Evolutionary conservation across 92 coral and sea anemone species (phyloP).

Genomic region (Palythoa grandis): DNA sequence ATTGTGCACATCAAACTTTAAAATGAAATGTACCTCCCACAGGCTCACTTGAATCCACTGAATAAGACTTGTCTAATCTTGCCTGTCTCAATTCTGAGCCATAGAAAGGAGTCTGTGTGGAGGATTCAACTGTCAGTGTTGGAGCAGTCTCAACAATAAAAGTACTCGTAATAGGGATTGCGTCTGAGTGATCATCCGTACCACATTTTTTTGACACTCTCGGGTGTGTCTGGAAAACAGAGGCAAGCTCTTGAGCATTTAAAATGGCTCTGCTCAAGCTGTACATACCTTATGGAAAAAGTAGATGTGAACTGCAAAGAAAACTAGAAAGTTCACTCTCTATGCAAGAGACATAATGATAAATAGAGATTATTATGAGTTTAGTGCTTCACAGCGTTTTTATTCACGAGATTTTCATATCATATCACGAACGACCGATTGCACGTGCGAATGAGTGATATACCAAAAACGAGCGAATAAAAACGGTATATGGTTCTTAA

Average conservation of each 20-base stretch:
- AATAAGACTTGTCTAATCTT: conserved; percentile 64
- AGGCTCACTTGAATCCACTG: conserved; percentile 84
- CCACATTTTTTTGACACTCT: neutral
- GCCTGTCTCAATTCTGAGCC: conserved; percentile 66
- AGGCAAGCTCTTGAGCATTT: neutral
- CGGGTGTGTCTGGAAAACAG: conserved; percentile 12
- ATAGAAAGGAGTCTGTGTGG: conserved; percentile 81
- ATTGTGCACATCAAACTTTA: neutral
- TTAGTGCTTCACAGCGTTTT: too few relatives aligned
- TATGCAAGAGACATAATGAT: too few relatives aligned
- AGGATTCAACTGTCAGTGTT: conserved; percentile 56
- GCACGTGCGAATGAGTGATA: too few relatives aligned
- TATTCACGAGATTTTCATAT: too few relatives aligned
- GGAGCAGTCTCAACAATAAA: conserved; percentile 41
- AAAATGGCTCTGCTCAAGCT: neutral
- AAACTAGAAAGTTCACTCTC: too few relatives aligned
- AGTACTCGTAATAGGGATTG: neutral
- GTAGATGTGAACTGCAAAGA: too few relatives aligned
- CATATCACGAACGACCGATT: too few relatives aligned
- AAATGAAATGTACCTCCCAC: conserved; percentile 51
- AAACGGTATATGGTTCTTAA: too few relatives aligned
- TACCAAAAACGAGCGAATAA: too few relatives aligned
- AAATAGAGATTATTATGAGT: too few relatives aligned
- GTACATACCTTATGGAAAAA: neutral
- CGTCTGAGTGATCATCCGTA: neutral